Conservation (phyloP, 2,797 vertebrate genomes). For the Diplodus puntazzo region DNA sequence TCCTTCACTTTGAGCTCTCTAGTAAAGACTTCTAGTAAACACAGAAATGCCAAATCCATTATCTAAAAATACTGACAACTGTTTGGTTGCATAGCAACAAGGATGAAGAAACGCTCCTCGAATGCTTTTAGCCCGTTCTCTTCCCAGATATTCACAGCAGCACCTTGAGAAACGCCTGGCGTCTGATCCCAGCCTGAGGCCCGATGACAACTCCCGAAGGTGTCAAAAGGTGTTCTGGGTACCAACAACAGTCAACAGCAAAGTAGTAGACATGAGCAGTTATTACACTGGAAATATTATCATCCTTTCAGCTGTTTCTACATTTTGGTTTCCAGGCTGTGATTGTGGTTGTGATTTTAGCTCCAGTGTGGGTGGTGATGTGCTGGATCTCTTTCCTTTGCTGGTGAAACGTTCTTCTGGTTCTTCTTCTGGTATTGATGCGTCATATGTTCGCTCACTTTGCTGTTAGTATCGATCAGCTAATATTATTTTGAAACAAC, state of each 20-base stretch:
- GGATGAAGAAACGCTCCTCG: conserved; percentile 26
- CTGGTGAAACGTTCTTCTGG: neutral
- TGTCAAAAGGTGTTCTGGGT: conserved; percentile 5
- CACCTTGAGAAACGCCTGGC: conserved; percentile 22
- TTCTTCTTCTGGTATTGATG: neutral
- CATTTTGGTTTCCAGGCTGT: neutral
- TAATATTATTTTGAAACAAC: neutral
- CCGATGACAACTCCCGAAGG: neutral
- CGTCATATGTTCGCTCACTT: neutral
- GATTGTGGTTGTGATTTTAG: neutral
- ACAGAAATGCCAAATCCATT: conserved; percentile 34
- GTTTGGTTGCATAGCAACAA: conserved; percentile 74
- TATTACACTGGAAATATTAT: neutral
- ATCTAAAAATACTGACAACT: conserved; percentile 50
- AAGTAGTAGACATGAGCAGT: neutral
- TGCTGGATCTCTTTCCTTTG: neutral
- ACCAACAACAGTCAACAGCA: neutral
- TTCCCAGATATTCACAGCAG: conserved; percentile 22
- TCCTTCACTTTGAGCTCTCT: conserved; percentile 33
- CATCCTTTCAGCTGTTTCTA: conserved; percentile 1
- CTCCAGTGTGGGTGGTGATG: neutral
- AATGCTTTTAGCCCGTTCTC: conserved; percentile 37
- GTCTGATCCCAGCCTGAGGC: conserved; percentile 31
- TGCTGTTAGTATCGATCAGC: neutral
- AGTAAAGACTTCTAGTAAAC: conserved; percentile 24